Percentiles rank a stretch among this genome's conserved stretches.
phyloP scores from a whole-genome alignment of 2,888 invertebrate species.

The Ectemnius continuus region DNA sequence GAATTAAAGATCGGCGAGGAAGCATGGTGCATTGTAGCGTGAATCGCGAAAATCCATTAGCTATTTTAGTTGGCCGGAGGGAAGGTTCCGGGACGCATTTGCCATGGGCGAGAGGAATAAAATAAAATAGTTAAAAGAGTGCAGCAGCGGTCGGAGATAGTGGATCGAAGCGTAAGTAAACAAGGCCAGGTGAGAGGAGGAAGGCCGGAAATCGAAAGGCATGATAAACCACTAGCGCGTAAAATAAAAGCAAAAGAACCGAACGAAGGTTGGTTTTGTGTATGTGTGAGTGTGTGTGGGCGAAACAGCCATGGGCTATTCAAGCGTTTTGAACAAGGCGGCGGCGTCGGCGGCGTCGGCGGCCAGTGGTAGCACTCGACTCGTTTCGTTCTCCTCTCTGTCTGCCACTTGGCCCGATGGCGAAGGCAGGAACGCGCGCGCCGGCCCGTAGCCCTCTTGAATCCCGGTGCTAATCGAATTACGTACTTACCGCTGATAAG shows the following conservation, averaged over 20 bases:
- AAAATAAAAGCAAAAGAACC: conserved; percentile 1
- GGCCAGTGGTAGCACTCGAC: too few species aligned
- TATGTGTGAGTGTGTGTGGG: neutral
- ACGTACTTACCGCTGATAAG: neutral
- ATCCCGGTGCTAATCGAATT: conserved; percentile 7
- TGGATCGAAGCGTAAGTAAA: conserved; percentile 2
- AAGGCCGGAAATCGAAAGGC: neutral
- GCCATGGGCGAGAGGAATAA: neutral
- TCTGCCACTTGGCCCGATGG: too few species aligned
- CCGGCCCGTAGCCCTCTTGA: neutral
- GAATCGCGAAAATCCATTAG: conserved; percentile 28
- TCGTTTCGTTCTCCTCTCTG: too few species aligned
- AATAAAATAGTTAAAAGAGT: too few species aligned
- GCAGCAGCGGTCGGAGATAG: neutral
- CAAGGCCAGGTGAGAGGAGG: neutral
- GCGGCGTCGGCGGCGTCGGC: too few species aligned
- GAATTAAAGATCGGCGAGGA: neutral
- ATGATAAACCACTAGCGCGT: conserved; percentile 2
- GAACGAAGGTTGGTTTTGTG: neutral
- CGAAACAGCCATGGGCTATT: neutral
- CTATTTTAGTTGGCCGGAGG: neutral
- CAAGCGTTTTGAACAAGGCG: neutral
- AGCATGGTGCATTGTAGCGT: neutral
- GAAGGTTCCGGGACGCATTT: neutral
- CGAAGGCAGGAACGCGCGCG: neutral